Percentiles rank a stretch among this genome's conserved stretches.
phyloP scores from a whole-genome alignment of 1,140 invertebrate genomes.

The Aporrectodea caliginosa region DNA sequence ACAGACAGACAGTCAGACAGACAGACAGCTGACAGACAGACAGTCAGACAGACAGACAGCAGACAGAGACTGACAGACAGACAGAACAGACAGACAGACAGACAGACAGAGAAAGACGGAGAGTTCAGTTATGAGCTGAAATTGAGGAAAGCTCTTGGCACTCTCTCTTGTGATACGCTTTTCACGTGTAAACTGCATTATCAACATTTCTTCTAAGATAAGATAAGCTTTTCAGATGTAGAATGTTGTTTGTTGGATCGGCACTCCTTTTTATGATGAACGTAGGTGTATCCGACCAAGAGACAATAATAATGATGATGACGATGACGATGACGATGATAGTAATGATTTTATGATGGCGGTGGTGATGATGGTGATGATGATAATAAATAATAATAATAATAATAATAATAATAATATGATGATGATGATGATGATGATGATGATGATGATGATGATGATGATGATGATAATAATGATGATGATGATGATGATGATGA shows the following conservation, averaged over 20 bases:
- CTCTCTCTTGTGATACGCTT: too few relatives aligned
- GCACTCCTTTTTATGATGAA: neutral
- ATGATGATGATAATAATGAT: neutral
- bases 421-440: neutral
- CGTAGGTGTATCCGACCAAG: neutral
- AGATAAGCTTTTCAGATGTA: neutral
- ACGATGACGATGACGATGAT: neutral
- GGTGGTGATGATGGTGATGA: neutral
- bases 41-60: neutral
- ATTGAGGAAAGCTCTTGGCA: too few relatives aligned
- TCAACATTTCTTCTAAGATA: too few relatives aligned
- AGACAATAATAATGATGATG: neutral
- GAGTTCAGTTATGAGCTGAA: too few relatives aligned
- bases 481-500: neutral
- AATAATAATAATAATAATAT: neutral
- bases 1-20: constrained; percentile 29
- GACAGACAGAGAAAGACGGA: constrained; percentile 11
- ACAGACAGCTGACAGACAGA: constrained; percentile 24
- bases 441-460: neutral
- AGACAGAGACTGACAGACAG: constrained; percentile 29
- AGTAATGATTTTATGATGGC: neutral
- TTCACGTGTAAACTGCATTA: too few relatives aligned
- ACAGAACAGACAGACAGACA: constrained; percentile 25
- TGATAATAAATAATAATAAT: neutral
- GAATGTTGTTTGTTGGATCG: neutral